Conservation (phyloP, 2,113 vertebrate species). For the Amphiprion ocellaris region DNA sequence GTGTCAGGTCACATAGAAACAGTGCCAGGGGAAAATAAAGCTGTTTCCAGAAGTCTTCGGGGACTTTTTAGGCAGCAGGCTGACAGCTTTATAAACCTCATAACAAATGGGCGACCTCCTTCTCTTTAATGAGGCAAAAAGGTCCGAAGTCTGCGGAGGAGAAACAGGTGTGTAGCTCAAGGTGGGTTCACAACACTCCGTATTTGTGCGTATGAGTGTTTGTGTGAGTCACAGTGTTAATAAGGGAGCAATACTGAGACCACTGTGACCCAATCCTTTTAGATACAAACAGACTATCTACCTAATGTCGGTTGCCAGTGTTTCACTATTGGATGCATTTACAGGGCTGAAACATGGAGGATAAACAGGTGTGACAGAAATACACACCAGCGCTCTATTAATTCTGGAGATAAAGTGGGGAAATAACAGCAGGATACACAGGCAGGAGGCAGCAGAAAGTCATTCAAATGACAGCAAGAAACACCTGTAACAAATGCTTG, state of each 20-base stretch:
- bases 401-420: conserved; percentile 14
- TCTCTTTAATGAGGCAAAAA: conserved; percentile 71
- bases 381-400: not conserved
- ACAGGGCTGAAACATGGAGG: not conserved
- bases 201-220: conserved; percentile 16
- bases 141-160: conserved; percentile 52
- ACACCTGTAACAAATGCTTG: not conserved
- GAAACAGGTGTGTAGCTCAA: conserved; percentile 77
- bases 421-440: not conserved
- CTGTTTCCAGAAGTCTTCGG: conserved; percentile 67
- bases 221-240: not conserved
- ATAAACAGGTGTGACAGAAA: conserved; percentile 10
- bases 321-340: not conserved
- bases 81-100: conserved; percentile 81
- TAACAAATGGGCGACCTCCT: conserved; percentile 73
- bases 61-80: conserved; percentile 72
- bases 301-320: not conserved
- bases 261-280: not conserved
- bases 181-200: conserved; percentile 31
- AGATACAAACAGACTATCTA: not conserved
- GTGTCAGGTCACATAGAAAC: conserved; percentile 70
- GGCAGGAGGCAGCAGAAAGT: not conserved
- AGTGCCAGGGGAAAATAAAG: conserved; percentile 66
- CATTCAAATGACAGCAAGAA: not conserved
- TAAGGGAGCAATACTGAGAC: not conserved